phyloP scores from a whole-genome alignment of 2,888 invertebrate species.

The Diloba caeruleocephala region DNA sequence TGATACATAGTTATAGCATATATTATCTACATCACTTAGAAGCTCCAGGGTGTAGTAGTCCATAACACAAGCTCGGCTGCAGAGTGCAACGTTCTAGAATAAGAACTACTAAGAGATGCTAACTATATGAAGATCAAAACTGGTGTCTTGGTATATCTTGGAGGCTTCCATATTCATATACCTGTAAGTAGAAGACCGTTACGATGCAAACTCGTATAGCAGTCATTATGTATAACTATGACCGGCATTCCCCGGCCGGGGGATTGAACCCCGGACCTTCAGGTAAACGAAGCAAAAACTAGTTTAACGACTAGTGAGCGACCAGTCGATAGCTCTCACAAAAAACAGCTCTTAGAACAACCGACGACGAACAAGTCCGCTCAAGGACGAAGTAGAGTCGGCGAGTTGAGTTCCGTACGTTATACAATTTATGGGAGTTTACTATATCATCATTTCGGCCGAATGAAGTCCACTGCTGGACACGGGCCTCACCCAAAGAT shows the following conservation, averaged over 20 bases:
- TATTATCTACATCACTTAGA: no score
- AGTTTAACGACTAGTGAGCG: constrained; percentile 23
- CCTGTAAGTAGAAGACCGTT: constrained; percentile 33
- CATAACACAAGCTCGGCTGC: no score
- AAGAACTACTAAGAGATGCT: neutral
- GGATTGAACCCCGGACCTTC: constrained; percentile 48
- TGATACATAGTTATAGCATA: no score
- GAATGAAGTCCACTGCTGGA: no score
- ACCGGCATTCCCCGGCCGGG: constrained; percentile 33
- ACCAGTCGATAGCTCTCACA: constrained; percentile 26
- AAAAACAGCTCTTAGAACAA: constrained; percentile 38
- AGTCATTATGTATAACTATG: constrained; percentile 42
- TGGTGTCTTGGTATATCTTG: neutral
- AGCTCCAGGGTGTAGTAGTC: no score
- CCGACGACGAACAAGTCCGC: constrained; percentile 19
- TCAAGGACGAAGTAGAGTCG: neutral
- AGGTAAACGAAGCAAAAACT: constrained; percentile 45
- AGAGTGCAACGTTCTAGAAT: no score
- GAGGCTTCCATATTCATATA: neutral
- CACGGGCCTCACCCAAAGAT: no score
- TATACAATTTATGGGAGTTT: no score
- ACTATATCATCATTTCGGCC: no score
- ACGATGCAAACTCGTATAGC: constrained; percentile 23
- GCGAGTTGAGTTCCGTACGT: constrained; percentile 24
- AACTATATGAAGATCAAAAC: neutral